phyloP scores from a whole-genome alignment of 2,888 invertebrate genomes.

The Dasysyrphus tricinctus region DNA sequence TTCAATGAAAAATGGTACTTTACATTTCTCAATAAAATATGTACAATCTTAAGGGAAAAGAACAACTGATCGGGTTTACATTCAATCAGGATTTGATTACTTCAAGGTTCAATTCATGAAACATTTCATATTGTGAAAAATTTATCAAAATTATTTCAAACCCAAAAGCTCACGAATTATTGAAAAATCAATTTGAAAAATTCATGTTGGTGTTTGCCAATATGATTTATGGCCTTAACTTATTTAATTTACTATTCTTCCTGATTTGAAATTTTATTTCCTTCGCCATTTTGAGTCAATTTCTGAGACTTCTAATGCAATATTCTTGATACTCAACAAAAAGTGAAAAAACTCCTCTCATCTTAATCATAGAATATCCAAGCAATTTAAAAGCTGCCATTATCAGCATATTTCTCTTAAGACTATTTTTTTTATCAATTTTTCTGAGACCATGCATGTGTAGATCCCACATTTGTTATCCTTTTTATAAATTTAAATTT shows the following conservation, averaged over 20 bases:
- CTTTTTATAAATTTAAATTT: conserved; percentile 44
- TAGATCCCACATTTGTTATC: not conserved
- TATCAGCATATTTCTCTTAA: not conserved
- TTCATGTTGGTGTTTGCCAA: too few relatives aligned
- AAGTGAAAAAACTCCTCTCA: not conserved
- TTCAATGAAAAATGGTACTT: too few relatives aligned
- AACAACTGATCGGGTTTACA: too few relatives aligned
- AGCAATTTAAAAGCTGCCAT: conserved; percentile 21
- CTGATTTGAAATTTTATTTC: not conserved
- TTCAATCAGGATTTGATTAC: too few relatives aligned
- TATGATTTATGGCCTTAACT: not conserved
- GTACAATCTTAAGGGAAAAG: too few relatives aligned
- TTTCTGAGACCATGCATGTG: conserved; percentile 1
- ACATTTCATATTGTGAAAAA: too few relatives aligned
- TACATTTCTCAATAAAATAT: too few relatives aligned
- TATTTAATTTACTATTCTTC: not conserved
- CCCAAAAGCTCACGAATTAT: too few relatives aligned
- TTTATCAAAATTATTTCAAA: too few relatives aligned
- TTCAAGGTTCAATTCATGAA: too few relatives aligned
- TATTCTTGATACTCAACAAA: not conserved
- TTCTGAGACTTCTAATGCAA: not conserved
- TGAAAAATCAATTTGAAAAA: too few relatives aligned
- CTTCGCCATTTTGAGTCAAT: not conserved
- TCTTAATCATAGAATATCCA: conserved; percentile 17
- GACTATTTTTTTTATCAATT: not conserved